Percentiles rank a stretch among this genome's conserved stretches.
Evolutionary conservation across 2,888 invertebrate genomes (phyloP).

Genomic region (Schrankia costaestrigalis): DNA sequence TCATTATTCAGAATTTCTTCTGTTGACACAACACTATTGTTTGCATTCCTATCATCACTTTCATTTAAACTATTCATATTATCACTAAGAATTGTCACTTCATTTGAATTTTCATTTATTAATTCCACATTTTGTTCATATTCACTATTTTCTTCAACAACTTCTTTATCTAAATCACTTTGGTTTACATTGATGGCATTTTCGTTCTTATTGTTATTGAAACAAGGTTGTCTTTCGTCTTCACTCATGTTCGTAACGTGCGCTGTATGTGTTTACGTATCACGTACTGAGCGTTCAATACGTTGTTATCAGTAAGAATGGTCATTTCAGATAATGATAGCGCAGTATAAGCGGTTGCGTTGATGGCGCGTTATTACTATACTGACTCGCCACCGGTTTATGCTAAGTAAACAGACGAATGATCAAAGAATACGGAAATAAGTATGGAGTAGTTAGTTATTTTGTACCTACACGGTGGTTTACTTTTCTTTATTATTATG

Average conservation of each 20-base stretch:
- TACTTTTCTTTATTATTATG: too few relatives aligned
- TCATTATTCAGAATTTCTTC: slow-evolving; percentile 10
- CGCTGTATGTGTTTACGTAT: slow-evolving; percentile 10
- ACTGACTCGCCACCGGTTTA: slow-evolving; percentile 46
- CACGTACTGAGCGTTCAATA: slow-evolving; percentile 30
- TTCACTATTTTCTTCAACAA: too few relatives aligned
- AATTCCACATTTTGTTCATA: slow-evolving; percentile 14
- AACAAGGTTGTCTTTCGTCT: slow-evolving; percentile 41
- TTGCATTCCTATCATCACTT: slow-evolving; percentile 3
- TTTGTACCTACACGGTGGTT: too few relatives aligned
- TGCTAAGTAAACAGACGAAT: slow-evolving; percentile 50
- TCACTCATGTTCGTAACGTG: slow-evolving; percentile 48
- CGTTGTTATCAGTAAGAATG: slow-evolving; percentile 37
- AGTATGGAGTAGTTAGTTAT: too few relatives aligned
- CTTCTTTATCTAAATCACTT: too few relatives aligned
- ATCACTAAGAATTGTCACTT: slow-evolving; percentile 10
- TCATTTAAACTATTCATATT: slow-evolving; percentile 3
- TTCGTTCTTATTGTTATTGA: slow-evolving; percentile 25
- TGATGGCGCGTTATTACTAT: slow-evolving; percentile 32
- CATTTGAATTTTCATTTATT: slow-evolving; percentile 17
- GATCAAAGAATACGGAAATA: slow-evolving; percentile 44
- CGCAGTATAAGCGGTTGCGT: slow-evolving; percentile 33
- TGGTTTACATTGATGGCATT: slow-evolving; percentile 16
- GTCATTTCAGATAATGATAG: slow-evolving; percentile 48
- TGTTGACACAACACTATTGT: slow-evolving; percentile 5